These are phyloP conservation scores for Stigmatopora argus DNA, from an alignment of 2,113 vertebrate genomes.

Conservation along the genomic window DNA sequence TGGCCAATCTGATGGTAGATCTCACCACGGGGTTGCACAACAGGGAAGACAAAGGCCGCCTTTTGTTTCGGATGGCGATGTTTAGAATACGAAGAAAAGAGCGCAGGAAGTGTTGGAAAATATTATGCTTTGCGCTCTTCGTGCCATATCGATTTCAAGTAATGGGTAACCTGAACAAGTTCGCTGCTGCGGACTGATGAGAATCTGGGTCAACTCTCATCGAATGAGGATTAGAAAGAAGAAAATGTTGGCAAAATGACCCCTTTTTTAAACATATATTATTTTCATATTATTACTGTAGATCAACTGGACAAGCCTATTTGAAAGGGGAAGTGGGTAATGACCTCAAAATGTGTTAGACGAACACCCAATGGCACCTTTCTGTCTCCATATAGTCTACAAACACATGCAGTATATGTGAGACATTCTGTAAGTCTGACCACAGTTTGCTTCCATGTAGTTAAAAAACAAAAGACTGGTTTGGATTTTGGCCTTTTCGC, in stretches of 20 bases:
- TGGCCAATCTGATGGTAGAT: slow-evolving; percentile 46
- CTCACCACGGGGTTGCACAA: slow-evolving; percentile 50
- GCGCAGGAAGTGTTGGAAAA: slow-evolving; percentile 8
- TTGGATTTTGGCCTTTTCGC: slow-evolving; percentile 56
- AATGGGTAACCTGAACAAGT: slow-evolving; percentile 41
- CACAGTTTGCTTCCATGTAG: background rate
- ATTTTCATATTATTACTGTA: too few relatives aligned
- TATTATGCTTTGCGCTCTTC: slow-evolving; percentile 11
- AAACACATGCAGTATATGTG: too few relatives aligned
- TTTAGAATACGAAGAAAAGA: slow-evolving; percentile 10
- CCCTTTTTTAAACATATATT: too few relatives aligned
- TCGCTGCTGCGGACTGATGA: slow-evolving; percentile 18
- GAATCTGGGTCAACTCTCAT: slow-evolving; percentile 44
- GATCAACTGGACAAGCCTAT: background rate
- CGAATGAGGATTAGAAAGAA: slow-evolving; percentile 24
- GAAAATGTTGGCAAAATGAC: too few relatives aligned
- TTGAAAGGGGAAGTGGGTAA: background rate
- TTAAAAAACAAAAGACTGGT: slow-evolving; percentile 1
- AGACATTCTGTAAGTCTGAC: background rate
- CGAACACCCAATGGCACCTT: background rate
- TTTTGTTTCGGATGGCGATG: slow-evolving; percentile 37
- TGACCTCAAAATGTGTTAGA: background rate
- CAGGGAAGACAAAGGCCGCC: slow-evolving; percentile 38
- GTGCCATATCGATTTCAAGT: slow-evolving; percentile 11
- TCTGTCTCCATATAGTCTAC: background rate